A percentile compares a stretch with the other conserved stretches of the same genome.
phyloP scores from a whole-genome alignment of 2,888 invertebrate genomes.

The Trissolcus brochymenae region DNA sequence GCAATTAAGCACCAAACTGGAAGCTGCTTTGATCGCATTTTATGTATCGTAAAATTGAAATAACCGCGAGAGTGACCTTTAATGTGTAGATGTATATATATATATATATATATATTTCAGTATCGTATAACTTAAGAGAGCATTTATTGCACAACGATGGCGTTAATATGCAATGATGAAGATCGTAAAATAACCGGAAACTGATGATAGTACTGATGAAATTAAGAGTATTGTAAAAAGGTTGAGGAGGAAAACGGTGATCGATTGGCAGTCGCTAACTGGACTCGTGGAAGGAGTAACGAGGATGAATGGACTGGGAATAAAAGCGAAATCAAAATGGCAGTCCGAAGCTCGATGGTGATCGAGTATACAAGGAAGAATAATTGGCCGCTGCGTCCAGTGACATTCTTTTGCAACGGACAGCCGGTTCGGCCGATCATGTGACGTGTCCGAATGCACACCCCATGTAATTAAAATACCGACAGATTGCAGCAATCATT shows the following conservation, averaged over 20 bases:
- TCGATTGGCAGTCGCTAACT: too few species aligned
- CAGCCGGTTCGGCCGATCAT: neutral
- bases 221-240: neutral
- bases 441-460: slow-evolving; percentile 6
- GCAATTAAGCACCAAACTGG: slow-evolving; percentile 66
- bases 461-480: slow-evolving; percentile 22
- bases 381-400: slow-evolving; percentile 12
- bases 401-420: slow-evolving; percentile 2
- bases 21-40: slow-evolving; percentile 63
- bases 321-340: too few species aligned
- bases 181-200: slow-evolving; percentile 9
- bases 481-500: slow-evolving; percentile 19
- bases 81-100: slow-evolving; percentile 1
- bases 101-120: slow-evolving; percentile 7
- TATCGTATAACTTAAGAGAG: slow-evolving; percentile 16
- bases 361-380: neutral
- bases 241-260: too few species aligned
- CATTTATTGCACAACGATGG: slow-evolving; percentile 14
- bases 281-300: too few species aligned
- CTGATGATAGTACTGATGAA: neutral
- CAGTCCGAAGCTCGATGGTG: too few species aligned
- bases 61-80: slow-evolving; percentile 43
- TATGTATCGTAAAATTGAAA: slow-evolving; percentile 70
- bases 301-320: too few species aligned
- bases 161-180: slow-evolving; percentile 28